Evolutionary conservation across 2,888 invertebrate species (phyloP).

Genomic region (Aspidiotus destructor): DNA sequence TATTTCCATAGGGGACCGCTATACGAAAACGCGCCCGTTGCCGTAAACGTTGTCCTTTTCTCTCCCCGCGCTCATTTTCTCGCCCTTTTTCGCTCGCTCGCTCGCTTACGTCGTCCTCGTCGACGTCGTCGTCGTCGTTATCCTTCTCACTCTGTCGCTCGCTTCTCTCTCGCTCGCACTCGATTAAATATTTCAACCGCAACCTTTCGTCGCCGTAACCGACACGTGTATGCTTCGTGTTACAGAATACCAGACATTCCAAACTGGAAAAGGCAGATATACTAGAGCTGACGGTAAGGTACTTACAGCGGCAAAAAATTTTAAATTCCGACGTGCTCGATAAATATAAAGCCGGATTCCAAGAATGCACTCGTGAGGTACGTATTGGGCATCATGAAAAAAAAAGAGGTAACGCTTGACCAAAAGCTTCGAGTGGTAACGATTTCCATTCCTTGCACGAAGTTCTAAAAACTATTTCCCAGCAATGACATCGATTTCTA

Average conservation of each 20-base stretch:
- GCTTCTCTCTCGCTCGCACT: neutral
- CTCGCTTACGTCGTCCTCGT: too few species aligned
- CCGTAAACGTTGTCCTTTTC: neutral
- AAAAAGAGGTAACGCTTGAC: too few species aligned
- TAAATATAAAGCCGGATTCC: conserved; percentile 57
- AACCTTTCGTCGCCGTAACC: conserved; percentile 4
- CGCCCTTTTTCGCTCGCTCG: too few species aligned
- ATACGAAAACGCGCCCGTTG: neutral
- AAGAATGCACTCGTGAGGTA: conserved; percentile 57
- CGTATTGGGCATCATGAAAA: conserved; percentile 36
- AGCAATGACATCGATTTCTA: too few species aligned
- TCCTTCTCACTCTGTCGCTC: too few species aligned
- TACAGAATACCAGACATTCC: conserved; percentile 60
- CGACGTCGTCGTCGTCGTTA: too few species aligned
- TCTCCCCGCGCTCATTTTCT: neutral
- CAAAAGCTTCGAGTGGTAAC: too few species aligned
- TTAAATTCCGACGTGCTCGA: conserved; percentile 50
- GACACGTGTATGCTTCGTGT: conserved; percentile 3
- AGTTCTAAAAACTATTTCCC: too few species aligned
- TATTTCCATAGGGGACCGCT: neutral
- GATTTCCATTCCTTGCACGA: too few species aligned
- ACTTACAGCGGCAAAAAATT: conserved; percentile 64
- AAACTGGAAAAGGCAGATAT: conserved; percentile 81
- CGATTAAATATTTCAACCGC: conserved; percentile 4
- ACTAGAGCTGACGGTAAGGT: conserved; percentile 69